These are phyloP conservation scores for Podargus strigoides DNA, from an alignment of 2,797 vertebrate genomes.

Conservation along the genomic window DNA sequence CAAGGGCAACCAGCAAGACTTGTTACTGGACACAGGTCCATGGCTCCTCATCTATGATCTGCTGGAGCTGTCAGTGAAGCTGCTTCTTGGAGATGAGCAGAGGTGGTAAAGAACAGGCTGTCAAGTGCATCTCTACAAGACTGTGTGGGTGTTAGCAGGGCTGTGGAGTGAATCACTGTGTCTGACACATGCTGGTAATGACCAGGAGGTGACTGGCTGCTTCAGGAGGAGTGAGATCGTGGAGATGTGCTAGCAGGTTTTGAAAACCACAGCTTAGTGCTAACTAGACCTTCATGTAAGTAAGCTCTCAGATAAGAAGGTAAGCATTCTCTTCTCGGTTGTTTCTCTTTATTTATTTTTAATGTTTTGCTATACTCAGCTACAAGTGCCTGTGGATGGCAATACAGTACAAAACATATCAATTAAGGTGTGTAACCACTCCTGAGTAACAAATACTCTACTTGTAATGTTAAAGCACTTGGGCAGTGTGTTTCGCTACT, in stretches of 20 bases:
- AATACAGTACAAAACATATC: background rate
- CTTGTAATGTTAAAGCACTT: background rate
- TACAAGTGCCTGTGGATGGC: background rate
- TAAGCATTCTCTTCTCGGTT: background rate
- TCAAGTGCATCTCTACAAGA: too few species aligned
- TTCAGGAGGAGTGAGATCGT: background rate
- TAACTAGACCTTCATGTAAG: background rate
- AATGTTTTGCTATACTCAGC: background rate
- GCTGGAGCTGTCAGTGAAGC: background rate
- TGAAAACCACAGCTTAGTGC: background rate
- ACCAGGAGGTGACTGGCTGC: background rate
- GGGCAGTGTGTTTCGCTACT: background rate
- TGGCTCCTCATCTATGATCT: background rate
- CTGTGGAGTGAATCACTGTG: background rate
- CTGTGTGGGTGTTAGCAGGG: background rate
- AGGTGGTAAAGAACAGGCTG: background rate
- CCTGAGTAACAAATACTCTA: background rate
- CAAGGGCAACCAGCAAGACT: background rate
- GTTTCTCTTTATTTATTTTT: background rate
- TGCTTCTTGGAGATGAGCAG: background rate
- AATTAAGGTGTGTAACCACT: background rate
- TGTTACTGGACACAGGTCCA: fast-evolving
- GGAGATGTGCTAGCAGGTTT: background rate
- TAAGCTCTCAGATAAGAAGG: background rate
- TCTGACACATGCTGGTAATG: background rate